Evolutionary conservation across 2,888 invertebrate genomes (phyloP).

Genomic region (Neoitamus cyanurus): DNA sequence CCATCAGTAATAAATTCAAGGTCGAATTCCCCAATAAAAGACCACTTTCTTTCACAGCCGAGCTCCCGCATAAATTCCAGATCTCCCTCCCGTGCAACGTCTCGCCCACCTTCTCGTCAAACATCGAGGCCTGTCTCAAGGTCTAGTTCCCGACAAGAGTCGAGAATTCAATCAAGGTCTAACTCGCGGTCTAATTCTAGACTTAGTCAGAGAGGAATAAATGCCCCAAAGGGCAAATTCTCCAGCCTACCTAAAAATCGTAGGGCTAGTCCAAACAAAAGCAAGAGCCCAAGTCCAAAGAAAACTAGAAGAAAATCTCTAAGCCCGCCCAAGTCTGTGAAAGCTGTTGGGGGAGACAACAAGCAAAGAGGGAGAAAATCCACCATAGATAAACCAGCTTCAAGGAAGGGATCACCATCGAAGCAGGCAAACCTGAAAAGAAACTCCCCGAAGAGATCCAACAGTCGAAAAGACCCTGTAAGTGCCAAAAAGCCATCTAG

Average conservation of each 20-base stretch:
- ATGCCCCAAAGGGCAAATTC: conserved; percentile 55
- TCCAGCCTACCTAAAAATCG: conserved; percentile 56
- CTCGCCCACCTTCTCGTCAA: conserved; percentile 55
- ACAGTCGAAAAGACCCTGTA: conserved; percentile 56
- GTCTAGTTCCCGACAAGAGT: conserved; percentile 53
- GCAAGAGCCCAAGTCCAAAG: conserved; percentile 57
- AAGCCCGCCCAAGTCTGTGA: conserved; percentile 56
- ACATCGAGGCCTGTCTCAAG: conserved; percentile 57
- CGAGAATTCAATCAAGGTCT: conserved; percentile 55
- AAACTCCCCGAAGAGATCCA: conserved; percentile 46
- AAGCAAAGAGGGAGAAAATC: conserved; percentile 45
- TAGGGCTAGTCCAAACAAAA: conserved; percentile 52
- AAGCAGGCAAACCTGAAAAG: neutral
- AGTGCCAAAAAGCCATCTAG: conserved; percentile 64
- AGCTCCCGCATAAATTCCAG: conserved; percentile 58
- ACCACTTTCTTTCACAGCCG: conserved; percentile 55
- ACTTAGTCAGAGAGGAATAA: neutral
- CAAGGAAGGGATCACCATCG: neutral
- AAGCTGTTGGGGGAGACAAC: conserved; percentile 37
- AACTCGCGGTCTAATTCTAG: conserved; percentile 54
- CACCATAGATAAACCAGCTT: neutral
- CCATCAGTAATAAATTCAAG: conserved; percentile 53
- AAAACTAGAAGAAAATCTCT: conserved; percentile 57
- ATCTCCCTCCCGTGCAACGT: conserved; percentile 58
- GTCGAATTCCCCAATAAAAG: conserved; percentile 58